phyloP scores from a whole-genome alignment of 2,888 invertebrate genomes.

The Agonopterix heracliana region DNA sequence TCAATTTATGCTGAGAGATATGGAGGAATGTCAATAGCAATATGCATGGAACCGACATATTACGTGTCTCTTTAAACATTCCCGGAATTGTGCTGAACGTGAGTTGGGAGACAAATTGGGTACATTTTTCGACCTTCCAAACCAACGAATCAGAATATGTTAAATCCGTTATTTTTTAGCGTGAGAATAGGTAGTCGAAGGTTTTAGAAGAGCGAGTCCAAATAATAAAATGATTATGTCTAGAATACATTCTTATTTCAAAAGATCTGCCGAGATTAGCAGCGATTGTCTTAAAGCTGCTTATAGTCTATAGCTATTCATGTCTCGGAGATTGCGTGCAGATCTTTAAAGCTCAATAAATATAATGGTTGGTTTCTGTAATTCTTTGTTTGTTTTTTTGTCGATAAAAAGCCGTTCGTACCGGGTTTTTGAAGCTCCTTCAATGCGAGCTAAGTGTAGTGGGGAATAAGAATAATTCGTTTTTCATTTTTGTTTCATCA shows the following conservation, averaged over 20 bases:
- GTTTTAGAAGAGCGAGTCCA: background rate
- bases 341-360: constrained; percentile 37
- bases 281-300: constrained; percentile 11
- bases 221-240: background rate
- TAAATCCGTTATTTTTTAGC: constrained; percentile 33
- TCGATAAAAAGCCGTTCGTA: constrained; percentile 32
- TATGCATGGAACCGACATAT: constrained; percentile 44
- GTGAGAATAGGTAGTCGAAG: constrained; percentile 8
- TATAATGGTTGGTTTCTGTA: constrained; percentile 43
- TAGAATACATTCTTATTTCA: background rate
- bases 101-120: constrained; percentile 47
- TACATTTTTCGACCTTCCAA: constrained; percentile 36
- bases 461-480: constrained; percentile 63
- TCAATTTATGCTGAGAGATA: constrained; percentile 17
- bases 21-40: constrained; percentile 31
- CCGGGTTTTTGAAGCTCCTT: constrained; percentile 36
- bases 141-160: constrained; percentile 38
- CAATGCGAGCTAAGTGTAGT: constrained; percentile 41
- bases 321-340: constrained; percentile 24
- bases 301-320: constrained; percentile 13
- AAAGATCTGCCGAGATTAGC: background rate
- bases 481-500: constrained; percentile 61
- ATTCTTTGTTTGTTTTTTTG: constrained; percentile 36
- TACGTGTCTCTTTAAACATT: constrained; percentile 44
- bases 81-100: constrained; percentile 45